Percentiles rank a stretch among this genome's conserved stretches.
Evolutionary conservation across 2,888 invertebrate species (phyloP).

Genomic region (Microplitis manilae): DNA sequence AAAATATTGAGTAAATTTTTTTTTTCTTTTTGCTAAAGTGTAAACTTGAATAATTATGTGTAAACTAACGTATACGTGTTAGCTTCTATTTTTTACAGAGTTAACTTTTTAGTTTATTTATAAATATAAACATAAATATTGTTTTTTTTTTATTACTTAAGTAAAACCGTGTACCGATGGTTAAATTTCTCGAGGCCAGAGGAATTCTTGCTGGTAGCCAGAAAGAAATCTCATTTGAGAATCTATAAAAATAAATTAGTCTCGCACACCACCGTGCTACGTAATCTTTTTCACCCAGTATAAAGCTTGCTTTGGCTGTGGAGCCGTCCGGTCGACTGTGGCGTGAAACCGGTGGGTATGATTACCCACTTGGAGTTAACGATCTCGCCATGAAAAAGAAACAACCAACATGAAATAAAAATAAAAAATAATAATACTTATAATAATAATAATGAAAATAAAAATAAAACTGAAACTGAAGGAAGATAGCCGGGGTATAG

Average conservation of each 20-base stretch:
- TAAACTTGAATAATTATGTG: constrained; percentile 1
- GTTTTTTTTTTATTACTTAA: background rate
- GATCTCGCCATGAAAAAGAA: constrained; percentile 57
- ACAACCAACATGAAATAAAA: constrained; percentile 11
- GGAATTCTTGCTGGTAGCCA: constrained; percentile 8
- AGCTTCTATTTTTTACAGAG: constrained; percentile 6
- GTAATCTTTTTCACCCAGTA: constrained; percentile 52
- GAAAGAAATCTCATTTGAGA: constrained; percentile 41
- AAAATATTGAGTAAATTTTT: too few relatives aligned
- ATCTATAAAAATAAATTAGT: constrained; percentile 53
- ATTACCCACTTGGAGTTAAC: constrained; percentile 68
- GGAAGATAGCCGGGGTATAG: constrained; percentile 11
- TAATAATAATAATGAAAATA: constrained; percentile 10
- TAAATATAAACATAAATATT: background rate
- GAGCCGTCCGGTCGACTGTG: constrained; percentile 53
- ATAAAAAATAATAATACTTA: constrained; percentile 11
- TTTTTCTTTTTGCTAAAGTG: background rate
- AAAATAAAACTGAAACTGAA: background rate
- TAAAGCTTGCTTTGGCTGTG: constrained; percentile 41
- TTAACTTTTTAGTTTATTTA: too few relatives aligned
- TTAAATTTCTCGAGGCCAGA: background rate
- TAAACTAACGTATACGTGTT: background rate
- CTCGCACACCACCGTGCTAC: constrained; percentile 40
- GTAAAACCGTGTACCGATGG: background rate
- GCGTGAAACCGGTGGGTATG: constrained; percentile 67